Evolutionary conservation across 2,797 vertebrate genomes (phyloP), one percentile per base, ranked within the genome.

Genomic region (Protosalanx chinensis): DNA sequence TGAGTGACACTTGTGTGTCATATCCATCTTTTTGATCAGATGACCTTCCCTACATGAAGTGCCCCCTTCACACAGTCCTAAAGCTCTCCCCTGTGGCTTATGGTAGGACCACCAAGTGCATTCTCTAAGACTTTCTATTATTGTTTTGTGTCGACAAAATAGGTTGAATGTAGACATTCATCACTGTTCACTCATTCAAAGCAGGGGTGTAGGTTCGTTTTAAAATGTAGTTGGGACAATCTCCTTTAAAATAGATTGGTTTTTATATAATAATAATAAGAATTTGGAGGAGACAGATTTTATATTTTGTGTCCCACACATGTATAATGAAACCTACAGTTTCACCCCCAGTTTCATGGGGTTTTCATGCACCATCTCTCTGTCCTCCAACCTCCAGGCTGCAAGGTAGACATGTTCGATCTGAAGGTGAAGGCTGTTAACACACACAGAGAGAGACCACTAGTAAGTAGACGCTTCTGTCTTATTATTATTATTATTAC

Each of bases 1-100:
- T 27, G 27, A 37, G 7, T 64, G 3, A 41, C 35, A 57, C 37
- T 41, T 41, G 8, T 35, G n/a, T 67, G 62, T 65, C 30, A n/a
- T 49, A 5, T 15, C 23, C 23, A 3, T 20, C 23, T 27, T 46
- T 56, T 46, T 67, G 53, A 81, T 62, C 87, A 98, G 97, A 96
- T 41, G 95, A 98, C 74, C 88, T 98, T 4, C 95, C 97, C 0
- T 98, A 97, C 84, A 84, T 98, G 89, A 94, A 90, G 81, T 98
- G 96, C 70, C 96, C 97, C 32, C 93, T 98, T 41, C 97, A 98
- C 80, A 93, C 91, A 58, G 94, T 98, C 10, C 90, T 98, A 23
- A 96, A 95, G 79, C 94, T 98, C 56, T 97, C 95, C 0, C 97
- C 97, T 0, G 95, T 98, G 77, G 97, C 96, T 2, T 98, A 98